phyloP scores from a whole-genome alignment of 2,888 invertebrate genomes.

The Tenthredo mesomela region DNA sequence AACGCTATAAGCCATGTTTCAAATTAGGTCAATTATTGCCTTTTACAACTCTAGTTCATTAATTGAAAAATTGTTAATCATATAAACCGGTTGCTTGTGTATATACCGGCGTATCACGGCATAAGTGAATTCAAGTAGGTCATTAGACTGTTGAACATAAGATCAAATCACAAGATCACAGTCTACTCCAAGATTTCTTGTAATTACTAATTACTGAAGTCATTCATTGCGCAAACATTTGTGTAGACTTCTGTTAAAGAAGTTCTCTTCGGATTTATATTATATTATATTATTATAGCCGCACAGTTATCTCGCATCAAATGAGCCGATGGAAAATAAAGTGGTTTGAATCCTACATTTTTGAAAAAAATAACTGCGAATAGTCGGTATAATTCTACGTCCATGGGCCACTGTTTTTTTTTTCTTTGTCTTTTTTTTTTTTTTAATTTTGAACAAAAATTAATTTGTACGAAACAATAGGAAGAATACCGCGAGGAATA shows the following conservation, averaged over 20 bases:
- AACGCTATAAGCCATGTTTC: background rate
- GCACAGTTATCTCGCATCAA: background rate
- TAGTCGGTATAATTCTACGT: too few relatives aligned
- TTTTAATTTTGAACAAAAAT: too few relatives aligned
- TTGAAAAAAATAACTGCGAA: background rate
- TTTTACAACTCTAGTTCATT: background rate
- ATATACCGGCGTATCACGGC: background rate
- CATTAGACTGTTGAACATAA: background rate
- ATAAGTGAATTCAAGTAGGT: background rate
- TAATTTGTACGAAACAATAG: too few relatives aligned
- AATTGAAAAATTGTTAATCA: background rate
- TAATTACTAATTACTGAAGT: background rate
- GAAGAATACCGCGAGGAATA: too few relatives aligned
- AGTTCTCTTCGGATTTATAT: background rate
- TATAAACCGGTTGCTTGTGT: background rate
- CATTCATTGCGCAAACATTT: background rate
- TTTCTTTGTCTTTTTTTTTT: too few relatives aligned
- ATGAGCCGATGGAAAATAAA: background rate
- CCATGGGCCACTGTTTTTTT: too few relatives aligned
- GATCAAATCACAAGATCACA: background rate
- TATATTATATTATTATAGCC: slow-evolving; percentile 1
- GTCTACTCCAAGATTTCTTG: background rate
- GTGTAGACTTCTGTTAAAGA: background rate
- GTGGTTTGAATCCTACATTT: too few relatives aligned
- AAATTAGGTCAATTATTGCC: background rate